Percentiles rank a stretch among this genome's conserved stretches.
Conservation (phyloP, 53 echinoderm and acorn worm species). For the Crossaster papposus region DNA sequence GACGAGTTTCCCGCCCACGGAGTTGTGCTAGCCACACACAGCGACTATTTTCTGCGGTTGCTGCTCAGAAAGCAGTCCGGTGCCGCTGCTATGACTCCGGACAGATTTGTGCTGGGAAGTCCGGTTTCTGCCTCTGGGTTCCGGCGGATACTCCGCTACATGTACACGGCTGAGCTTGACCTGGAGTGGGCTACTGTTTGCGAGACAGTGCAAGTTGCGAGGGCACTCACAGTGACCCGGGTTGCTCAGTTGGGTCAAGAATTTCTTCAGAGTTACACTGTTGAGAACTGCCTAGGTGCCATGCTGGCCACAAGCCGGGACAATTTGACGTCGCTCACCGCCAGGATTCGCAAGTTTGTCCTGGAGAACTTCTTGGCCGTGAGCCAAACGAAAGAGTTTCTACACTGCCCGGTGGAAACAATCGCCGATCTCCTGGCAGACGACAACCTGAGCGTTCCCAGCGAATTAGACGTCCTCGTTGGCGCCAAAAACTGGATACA, state of each 20-base stretch:
- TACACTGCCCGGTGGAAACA: slow-evolving; percentile 49
- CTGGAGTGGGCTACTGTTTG: slow-evolving; percentile 40
- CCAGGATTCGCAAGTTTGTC: slow-evolving; percentile 50
- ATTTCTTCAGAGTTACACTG: slow-evolving; percentile 44
- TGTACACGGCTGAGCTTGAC: slow-evolving; percentile 70
- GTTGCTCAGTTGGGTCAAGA: slow-evolving; percentile 46
- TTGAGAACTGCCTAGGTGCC: slow-evolving; percentile 62
- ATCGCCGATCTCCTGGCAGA: slow-evolving; percentile 53
- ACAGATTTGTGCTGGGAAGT: slow-evolving; percentile 23
- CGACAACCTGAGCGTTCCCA: slow-evolving; percentile 47
- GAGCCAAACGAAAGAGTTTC: slow-evolving; percentile 36
- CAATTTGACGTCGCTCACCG: slow-evolving; percentile 32
- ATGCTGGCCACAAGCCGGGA: slow-evolving; percentile 37
- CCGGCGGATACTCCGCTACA: slow-evolving; percentile 46
- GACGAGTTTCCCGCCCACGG: slow-evolving; percentile 46
- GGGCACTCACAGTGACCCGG: slow-evolving; percentile 38
- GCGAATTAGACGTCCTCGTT: slow-evolving; percentile 57
- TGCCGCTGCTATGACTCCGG: not conserved
- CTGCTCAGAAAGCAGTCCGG: slow-evolving; percentile 14
- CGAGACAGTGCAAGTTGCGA: slow-evolving; percentile 46
- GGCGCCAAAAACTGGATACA: slow-evolving; percentile 67
- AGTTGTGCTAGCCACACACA: slow-evolving; percentile 58
- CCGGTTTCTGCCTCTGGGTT: slow-evolving; percentile 50
- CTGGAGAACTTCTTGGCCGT: slow-evolving; percentile 57
- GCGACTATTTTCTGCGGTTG: slow-evolving; percentile 54